A percentile compares a stretch with the other conserved stretches of the same genome.
Evolutionary conservation across 2,113 vertebrate species (phyloP).

Genomic region (Rhadina sibilatrix): DNA sequence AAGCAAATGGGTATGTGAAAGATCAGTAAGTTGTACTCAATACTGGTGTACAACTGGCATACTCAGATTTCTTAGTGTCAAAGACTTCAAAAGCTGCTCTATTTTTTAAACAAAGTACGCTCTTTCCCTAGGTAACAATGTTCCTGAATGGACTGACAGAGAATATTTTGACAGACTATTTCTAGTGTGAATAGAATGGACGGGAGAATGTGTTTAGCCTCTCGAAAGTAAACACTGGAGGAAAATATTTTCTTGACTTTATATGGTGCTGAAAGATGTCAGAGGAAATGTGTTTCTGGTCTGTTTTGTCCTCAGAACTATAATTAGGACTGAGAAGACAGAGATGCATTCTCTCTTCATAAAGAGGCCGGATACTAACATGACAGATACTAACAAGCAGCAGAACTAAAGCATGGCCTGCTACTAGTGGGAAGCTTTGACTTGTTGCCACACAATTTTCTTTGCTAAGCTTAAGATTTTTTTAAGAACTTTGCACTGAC

Average conservation of each 20-base stretch:
- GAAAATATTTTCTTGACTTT: not conserved
- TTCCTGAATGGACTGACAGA: not conserved
- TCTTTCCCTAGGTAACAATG: not conserved
- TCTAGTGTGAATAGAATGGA: not conserved
- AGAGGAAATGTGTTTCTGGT: not conserved
- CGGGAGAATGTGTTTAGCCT: not conserved
- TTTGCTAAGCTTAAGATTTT: not conserved
- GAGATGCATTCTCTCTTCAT: not conserved
- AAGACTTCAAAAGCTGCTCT: not conserved
- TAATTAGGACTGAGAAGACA: not conserved
- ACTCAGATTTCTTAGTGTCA: not conserved
- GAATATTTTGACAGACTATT: not conserved
- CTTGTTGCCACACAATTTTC: not conserved
- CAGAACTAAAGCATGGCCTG: not conserved
- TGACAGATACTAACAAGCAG: too few relatives aligned
- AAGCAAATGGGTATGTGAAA: not conserved
- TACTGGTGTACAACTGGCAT: fast-evolving
- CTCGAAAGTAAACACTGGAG: not conserved
- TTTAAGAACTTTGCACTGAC: not conserved
- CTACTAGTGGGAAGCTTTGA: not conserved
- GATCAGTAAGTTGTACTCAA: not conserved
- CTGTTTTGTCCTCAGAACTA: not conserved
- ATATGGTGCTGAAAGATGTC: not conserved
- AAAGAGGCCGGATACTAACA: not conserved
- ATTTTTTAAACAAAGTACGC: not conserved